These are phyloP conservation scores for Harpagifer antarcticus DNA, from an alignment of 2,797 vertebrate genomes.

Conservation along the genomic window DNA sequence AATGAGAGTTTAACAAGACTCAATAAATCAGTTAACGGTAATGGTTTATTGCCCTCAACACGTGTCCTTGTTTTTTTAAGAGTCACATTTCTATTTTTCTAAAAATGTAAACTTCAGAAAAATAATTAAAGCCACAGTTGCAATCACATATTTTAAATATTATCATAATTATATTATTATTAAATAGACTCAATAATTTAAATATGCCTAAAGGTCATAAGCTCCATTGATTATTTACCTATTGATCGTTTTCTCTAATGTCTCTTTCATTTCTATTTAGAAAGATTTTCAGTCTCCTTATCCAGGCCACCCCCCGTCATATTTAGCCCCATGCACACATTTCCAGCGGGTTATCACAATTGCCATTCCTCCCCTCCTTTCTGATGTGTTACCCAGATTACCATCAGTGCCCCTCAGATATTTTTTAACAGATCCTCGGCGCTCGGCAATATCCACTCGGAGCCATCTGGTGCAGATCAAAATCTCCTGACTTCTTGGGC, in stretches of 20 bases:
- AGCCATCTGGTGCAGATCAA: slow-evolving; percentile 94
- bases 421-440: slow-evolving; percentile 90
- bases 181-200: neutral
- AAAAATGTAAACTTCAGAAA: neutral
- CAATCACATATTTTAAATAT: neutral
- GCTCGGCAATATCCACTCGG: slow-evolving; percentile 89
- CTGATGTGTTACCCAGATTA: slow-evolving; percentile 93
- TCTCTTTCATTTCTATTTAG: slow-evolving; percentile 73
- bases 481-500: slow-evolving; percentile 91
- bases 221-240: slow-evolving; percentile 38
- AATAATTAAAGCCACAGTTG: neutral
- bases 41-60: slow-evolving; percentile 77
- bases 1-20: slow-evolving; percentile 88
- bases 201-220: neutral
- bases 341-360: slow-evolving; percentile 92
- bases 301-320: slow-evolving; percentile 72
- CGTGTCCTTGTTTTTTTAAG: slow-evolving; percentile 72
- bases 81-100: slow-evolving; percentile 40
- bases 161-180: slow-evolving; percentile 3
- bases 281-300: slow-evolving; percentile 81
- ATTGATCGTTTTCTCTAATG: slow-evolving; percentile 28
- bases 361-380: slow-evolving; percentile 89
- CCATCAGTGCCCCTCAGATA: slow-evolving; percentile 93
- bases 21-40: slow-evolving; percentile 86
- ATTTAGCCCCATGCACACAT: slow-evolving; percentile 86